Percentiles rank a stretch among this genome's conserved stretches.
phyloP scores from a whole-genome alignment of 2,888 invertebrate species.

The Brachylomia viminalis region DNA sequence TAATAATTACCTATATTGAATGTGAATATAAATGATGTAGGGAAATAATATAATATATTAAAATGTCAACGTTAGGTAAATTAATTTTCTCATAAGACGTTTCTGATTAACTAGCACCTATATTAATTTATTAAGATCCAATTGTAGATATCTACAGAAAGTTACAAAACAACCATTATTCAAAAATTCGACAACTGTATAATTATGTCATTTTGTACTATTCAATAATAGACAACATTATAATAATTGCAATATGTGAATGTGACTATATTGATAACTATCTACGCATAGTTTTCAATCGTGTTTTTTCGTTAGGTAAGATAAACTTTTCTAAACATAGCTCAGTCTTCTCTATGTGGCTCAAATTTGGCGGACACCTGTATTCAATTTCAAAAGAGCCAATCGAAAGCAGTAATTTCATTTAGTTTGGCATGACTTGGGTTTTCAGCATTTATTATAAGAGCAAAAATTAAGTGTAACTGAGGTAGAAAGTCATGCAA shows the following conservation, averaged over 20 bases:
- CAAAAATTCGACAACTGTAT: conserved; percentile 67
- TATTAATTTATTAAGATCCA: conserved; percentile 65
- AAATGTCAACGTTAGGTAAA: conserved; percentile 63
- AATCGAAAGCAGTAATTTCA: conserved; percentile 60
- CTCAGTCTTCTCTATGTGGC: conserved; percentile 75
- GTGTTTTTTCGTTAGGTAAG: conserved; percentile 52
- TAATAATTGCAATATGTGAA: conserved; percentile 61
- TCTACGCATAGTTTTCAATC: conserved; percentile 49
- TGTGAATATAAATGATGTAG: conserved; percentile 53
- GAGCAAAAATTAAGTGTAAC: conserved; percentile 56
- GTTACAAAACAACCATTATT: conserved; percentile 64
- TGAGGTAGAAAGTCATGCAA: conserved; percentile 80
- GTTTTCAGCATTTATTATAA: conserved; percentile 33
- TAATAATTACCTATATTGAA: conserved; percentile 55
- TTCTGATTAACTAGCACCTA: conserved; percentile 85
- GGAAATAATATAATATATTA: conserved; percentile 54
- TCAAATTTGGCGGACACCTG: conserved; percentile 67
- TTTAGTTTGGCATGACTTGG: conserved; percentile 71
- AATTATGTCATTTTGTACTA: conserved; percentile 77
- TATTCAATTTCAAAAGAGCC: conserved; percentile 52
- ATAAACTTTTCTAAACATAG: conserved; percentile 67
- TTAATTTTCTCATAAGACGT: conserved; percentile 76
- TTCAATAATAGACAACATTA: conserved; percentile 77
- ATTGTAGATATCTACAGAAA: conserved; percentile 67
- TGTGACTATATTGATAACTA: conserved; percentile 40